Percentiles rank a stretch among this genome's conserved stretches.
Conservation (phyloP, 2,113 vertebrate genomes). For the Sorex araneus region DNA sequence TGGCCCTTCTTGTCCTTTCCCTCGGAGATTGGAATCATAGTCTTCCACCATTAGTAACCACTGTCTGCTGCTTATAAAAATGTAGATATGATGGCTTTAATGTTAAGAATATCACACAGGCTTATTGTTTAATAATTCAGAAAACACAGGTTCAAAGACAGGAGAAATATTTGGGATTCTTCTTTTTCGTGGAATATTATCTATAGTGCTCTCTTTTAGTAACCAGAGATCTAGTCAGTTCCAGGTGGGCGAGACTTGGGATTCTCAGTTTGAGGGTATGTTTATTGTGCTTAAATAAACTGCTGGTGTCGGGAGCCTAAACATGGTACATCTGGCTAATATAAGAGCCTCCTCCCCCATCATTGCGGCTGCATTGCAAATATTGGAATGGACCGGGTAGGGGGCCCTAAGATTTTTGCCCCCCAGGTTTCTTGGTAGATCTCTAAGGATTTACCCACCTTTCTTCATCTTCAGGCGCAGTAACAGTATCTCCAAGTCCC, state of each 20-base stretch:
- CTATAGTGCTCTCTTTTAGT: background rate
- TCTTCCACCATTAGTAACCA: background rate
- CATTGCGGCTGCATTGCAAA: background rate
- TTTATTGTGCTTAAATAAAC: slow-evolving; percentile 26
- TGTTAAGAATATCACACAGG: background rate
- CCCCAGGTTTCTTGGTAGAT: background rate
- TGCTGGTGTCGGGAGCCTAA: background rate
- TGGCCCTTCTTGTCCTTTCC: background rate
- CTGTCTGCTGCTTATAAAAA: slow-evolving; percentile 23
- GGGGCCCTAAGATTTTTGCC: background rate
- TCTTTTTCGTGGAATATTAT: background rate
- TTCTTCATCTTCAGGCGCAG: slow-evolving; percentile 90
- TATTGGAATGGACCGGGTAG: background rate
- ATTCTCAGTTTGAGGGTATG: background rate
- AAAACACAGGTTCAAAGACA: slow-evolving; percentile 2
- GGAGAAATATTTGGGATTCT: background rate
- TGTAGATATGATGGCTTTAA: background rate
- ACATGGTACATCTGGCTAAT: background rate
- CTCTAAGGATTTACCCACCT: background rate
- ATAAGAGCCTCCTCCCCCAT: background rate
- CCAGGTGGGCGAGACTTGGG: background rate
- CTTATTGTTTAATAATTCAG: slow-evolving; percentile 29
- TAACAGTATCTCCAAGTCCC: slow-evolving; percentile 97
- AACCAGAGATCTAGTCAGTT: background rate
- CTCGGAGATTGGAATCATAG: background rate